phyloP scores from a whole-genome alignment of 1,140 invertebrate species.

The Drosophila erecta region DNA sequence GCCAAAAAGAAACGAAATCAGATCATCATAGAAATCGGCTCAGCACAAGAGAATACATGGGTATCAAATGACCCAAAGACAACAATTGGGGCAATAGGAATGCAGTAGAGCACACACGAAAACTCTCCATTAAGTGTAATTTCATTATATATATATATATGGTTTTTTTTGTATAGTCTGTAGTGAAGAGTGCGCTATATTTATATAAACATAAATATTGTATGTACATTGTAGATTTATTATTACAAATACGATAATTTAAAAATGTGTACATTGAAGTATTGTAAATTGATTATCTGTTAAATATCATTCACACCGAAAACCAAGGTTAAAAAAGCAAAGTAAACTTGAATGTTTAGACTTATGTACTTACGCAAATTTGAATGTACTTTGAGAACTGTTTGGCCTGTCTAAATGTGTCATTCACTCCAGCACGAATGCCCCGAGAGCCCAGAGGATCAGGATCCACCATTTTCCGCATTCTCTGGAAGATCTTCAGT shows the following conservation, averaged over 20 bases:
- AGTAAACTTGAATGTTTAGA: conserved; percentile 41
- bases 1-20: conserved; percentile 29
- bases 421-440: not conserved
- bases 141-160: conserved; percentile 42
- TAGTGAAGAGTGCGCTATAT: conserved; percentile 56
- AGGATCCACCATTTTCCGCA: not conserved
- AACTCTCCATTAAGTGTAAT: conserved; percentile 76
- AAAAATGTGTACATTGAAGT: conserved; percentile 73
- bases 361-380: conserved; percentile 62
- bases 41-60: conserved; percentile 11
- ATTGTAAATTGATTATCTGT: conserved; percentile 76
- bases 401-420: conserved; percentile 9
- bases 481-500: not conserved
- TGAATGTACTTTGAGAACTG: conserved; percentile 18
- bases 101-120: conserved; percentile 12
- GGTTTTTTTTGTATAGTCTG: conserved; percentile 52
- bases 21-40: too few relatives aligned
- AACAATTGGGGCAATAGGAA: conserved; percentile 11
- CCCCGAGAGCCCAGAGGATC: not conserved
- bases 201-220: conserved; percentile 55
- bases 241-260: conserved; percentile 70
- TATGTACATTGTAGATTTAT: conserved; percentile 73
- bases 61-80: conserved; percentile 1
- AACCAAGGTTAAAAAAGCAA: conserved; percentile 31
- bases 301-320: conserved; percentile 75